phyloP scores from a whole-genome alignment of 2,113 vertebrate genomes.

The Equus przewalskii region DNA sequence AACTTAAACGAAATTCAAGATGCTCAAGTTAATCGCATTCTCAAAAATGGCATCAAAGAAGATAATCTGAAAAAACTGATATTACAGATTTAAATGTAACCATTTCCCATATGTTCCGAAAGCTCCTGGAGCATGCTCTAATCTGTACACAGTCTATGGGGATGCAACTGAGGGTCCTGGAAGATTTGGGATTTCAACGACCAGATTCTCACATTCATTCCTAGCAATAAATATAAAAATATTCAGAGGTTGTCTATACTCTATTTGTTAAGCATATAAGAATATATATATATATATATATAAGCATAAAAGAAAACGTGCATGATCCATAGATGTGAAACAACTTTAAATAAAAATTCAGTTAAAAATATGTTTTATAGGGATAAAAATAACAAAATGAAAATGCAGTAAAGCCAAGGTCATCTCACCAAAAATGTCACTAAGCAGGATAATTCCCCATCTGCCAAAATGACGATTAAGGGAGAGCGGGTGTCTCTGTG shows the following conservation, averaged over 20 bases:
- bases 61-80: constrained; percentile 1
- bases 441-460: background rate
- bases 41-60: constrained; percentile 26
- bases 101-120: background rate
- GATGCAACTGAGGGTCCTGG: background rate
- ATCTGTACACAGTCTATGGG: background rate
- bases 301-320: background rate
- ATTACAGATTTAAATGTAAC: background rate
- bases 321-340: background rate
- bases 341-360: constrained; percentile 18
- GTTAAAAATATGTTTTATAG: background rate
- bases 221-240: constrained; percentile 32
- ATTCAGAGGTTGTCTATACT: background rate
- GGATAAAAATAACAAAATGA: constrained; percentile 16
- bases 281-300: background rate
- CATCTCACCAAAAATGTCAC: constrained; percentile 5
- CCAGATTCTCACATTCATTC: constrained; percentile 20
- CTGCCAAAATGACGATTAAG: background rate
- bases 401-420: background rate
- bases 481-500: background rate
- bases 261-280: constrained; percentile 16
- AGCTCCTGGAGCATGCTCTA: background rate
- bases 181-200: background rate
- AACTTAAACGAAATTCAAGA: constrained; percentile 37
- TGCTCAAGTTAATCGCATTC: background rate